Percentiles rank a stretch among this genome's conserved stretches.
phyloP scores from a whole-genome alignment of 2,888 invertebrate genomes.

The Leptinotarsa haldemani region DNA sequence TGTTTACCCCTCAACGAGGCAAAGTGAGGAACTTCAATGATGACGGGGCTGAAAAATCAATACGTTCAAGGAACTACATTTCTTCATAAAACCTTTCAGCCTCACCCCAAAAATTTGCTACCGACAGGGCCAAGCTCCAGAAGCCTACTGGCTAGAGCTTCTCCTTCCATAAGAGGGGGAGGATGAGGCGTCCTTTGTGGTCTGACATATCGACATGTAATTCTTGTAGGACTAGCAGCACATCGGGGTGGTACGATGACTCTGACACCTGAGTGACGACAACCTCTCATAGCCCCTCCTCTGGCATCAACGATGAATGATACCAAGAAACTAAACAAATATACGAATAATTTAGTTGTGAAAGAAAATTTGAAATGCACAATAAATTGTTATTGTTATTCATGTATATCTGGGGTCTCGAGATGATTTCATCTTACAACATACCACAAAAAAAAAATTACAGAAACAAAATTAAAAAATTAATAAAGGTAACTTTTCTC shows the following conservation, averaged over 20 bases:
- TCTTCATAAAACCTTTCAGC: not conserved
- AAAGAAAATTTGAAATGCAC: too few species aligned
- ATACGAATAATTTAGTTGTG: not conserved
- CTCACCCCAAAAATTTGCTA: constrained; percentile 94
- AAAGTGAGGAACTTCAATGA: constrained; percentile 97
- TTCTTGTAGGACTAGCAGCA: constrained; percentile 93
- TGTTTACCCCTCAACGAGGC: constrained; percentile 94
- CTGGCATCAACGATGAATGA: constrained; percentile 99
- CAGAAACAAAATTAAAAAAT: too few species aligned
- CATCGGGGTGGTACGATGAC: constrained; percentile 97
- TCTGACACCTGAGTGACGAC: constrained; percentile 96
- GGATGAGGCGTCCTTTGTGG: constrained; percentile 81
- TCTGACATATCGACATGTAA: constrained; percentile 93
- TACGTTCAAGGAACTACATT: constrained; percentile 1
- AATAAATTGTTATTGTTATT: too few species aligned
- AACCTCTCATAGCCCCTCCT: constrained; percentile 98
- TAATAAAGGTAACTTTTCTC: too few species aligned
- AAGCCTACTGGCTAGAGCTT: constrained; percentile 94
- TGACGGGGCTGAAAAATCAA: constrained; percentile 77
- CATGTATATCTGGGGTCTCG: too few species aligned
- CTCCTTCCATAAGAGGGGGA: constrained; percentile 97
- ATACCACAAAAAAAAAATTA: too few species aligned
- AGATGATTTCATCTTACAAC: too few species aligned
- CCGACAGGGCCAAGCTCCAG: constrained; percentile 96
- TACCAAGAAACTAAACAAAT: constrained; percentile 86